Base-by-base conservation (phyloP, 1,140 invertebrate species). In the Drosophila nikananu region DNA sequence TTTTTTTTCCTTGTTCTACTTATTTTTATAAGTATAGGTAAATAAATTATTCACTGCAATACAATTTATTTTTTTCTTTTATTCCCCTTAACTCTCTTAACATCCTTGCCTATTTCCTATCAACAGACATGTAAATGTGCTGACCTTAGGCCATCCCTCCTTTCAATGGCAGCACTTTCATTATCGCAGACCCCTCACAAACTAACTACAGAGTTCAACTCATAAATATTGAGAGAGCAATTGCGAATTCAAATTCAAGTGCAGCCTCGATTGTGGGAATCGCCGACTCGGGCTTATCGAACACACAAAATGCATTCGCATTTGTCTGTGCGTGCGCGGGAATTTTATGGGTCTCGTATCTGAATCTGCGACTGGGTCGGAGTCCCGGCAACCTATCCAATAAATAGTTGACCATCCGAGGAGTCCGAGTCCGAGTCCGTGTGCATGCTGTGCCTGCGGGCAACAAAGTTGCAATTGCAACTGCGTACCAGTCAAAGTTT, bases 271-370 rank as follows among this genome's bases (percentile, higher is more conserved):
- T 81, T 89, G 77, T 89, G 86, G 78, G 84, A 87, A 87, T 81
- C 84, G 65, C 42, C 79, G 70, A 55, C 61, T 58, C 19, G 21
- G 42, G 35, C 35, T 77, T 76, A 81, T 81, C 79, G 80, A 86
- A 86, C 83, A 86, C 83, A 86, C 83, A 86, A 86, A 86, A 82
- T 81, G 74, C 84, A 89, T 81, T 87, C 72, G 64, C 17, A 41
- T 81, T 89, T 59, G 61, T 35, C 42, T 46, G 77, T 67, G 80
- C 80, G 67, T 83, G 81, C 62, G 76, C 71, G 49, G 54, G 41
- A 49, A 64, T 75, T 86, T 86, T 77, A 86, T 87, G 78, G 52
- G 80, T 13, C 59, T 77, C 75, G 61, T 77, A 77, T 78, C 76
- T 73, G 54, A 54, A 77, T 77, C 73, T 52, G 61, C 48, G 70